Percentiles rank a stretch among this genome's conserved stretches.
Evolutionary conservation across 2,113 vertebrate species (phyloP).

Genomic region (Ochotona curzoniae): DNA sequence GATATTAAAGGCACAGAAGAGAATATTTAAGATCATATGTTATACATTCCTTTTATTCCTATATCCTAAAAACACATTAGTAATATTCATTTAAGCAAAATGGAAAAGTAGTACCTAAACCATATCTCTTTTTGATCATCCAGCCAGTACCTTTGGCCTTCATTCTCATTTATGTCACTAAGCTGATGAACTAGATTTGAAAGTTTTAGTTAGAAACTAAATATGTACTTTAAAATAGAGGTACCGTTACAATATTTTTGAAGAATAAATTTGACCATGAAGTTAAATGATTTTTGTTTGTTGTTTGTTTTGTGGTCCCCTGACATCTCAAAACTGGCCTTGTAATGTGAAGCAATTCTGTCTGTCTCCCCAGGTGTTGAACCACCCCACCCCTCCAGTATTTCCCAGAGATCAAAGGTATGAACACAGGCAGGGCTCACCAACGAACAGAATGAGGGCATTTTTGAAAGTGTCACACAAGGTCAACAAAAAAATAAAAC

Average conservation of each 20-base stretch:
- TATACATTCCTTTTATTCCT: background rate
- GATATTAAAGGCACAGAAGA: slow-evolving; percentile 19
- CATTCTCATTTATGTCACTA: background rate
- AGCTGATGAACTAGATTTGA: background rate
- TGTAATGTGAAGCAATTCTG: background rate
- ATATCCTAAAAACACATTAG: slow-evolving; percentile 19
- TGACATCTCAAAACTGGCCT: slow-evolving; percentile 32
- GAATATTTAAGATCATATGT: background rate
- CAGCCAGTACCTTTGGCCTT: slow-evolving; percentile 20
- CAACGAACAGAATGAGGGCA: background rate
- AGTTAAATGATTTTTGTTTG: slow-evolving; percentile 24
- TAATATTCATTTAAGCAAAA: slow-evolving; percentile 34
- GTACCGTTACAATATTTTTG: slow-evolving; percentile 50
- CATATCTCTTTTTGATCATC: slow-evolving; percentile 20
- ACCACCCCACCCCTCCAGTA: slow-evolving; percentile 16
- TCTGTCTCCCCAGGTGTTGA: background rate
- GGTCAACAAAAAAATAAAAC: background rate
- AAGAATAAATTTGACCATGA: slow-evolving; percentile 43
- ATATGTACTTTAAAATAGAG: slow-evolving; percentile 46
- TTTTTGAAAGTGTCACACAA: background rate
- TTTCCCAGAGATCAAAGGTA: background rate
- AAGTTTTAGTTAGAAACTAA: slow-evolving; percentile 44
- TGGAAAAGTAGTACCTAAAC: background rate
- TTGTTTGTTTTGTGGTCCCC: background rate
- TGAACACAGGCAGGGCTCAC: background rate